Evolutionary conservation across 2,888 invertebrate species (phyloP).

Genomic region (Lampropteryx suffumata): DNA sequence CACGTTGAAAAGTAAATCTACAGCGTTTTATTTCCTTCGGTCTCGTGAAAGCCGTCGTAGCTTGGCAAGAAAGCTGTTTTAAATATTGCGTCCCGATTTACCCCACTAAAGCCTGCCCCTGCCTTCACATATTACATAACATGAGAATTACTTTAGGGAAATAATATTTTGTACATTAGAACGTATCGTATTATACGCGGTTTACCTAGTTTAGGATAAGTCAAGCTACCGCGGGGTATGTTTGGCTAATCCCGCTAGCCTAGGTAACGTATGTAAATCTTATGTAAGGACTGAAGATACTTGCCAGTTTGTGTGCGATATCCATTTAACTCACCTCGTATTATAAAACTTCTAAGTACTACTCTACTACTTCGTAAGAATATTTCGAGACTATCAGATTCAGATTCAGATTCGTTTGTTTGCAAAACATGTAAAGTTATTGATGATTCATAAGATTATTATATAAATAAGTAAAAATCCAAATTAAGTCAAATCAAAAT

Average conservation of each 20-base stretch:
- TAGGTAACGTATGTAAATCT: slow-evolving; percentile 17
- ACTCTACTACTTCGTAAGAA: too few relatives aligned
- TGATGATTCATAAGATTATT: too few relatives aligned
- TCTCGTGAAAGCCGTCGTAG: slow-evolving; percentile 63
- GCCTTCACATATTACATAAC: slow-evolving; percentile 53
- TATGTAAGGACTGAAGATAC: slow-evolving; percentile 5
- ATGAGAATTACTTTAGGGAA: slow-evolving; percentile 58
- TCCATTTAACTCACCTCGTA: background rate
- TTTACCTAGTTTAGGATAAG: slow-evolving; percentile 16
- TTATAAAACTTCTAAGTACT: too few relatives aligned
- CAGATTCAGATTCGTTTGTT: too few relatives aligned
- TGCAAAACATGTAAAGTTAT: too few relatives aligned
- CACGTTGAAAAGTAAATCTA: slow-evolving; percentile 61
- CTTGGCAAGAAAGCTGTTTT: slow-evolving; percentile 70
- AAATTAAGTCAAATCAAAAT: too few relatives aligned
- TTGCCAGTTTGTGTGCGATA: slow-evolving; percentile 5
- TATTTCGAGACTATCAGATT: too few relatives aligned
- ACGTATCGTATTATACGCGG: slow-evolving; percentile 39
- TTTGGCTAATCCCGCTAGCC: slow-evolving; percentile 18
- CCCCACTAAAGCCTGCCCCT: slow-evolving; percentile 60
- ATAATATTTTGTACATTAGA: slow-evolving; percentile 49
- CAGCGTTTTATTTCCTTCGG: slow-evolving; percentile 64
- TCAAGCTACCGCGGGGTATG: slow-evolving; percentile 11
- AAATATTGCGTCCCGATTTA: slow-evolving; percentile 75
- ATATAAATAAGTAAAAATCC: too few relatives aligned